A percentile compares a stretch with the other conserved stretches of the same genome.
phyloP scores from a whole-genome alignment of 2,888 invertebrate genomes.

The Pomacea canaliculata region DNA sequence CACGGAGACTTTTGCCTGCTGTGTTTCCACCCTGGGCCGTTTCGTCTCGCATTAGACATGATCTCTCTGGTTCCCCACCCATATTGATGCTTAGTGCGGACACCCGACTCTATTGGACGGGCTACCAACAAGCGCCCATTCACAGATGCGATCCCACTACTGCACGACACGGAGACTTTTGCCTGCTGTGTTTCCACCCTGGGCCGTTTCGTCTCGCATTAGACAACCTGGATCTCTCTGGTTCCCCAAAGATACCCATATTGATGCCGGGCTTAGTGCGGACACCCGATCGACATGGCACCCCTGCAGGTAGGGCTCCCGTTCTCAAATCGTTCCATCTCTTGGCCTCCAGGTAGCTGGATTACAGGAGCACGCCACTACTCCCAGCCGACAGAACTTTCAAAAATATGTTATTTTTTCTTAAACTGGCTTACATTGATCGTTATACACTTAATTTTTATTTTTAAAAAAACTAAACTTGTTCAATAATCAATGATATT shows the following conservation, averaged over 20 bases:
- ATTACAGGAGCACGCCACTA: slow-evolving; percentile 91
- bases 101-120: slow-evolving; percentile 84
- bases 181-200: slow-evolving; percentile 78
- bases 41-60: slow-evolving; percentile 95
- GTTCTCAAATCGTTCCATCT: slow-evolving; percentile 92
- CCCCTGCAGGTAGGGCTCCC: slow-evolving; percentile 79
- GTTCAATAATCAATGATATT: too few relatives aligned
- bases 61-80: slow-evolving; percentile 81
- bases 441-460: too few relatives aligned
- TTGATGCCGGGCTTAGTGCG: slow-evolving; percentile 28
- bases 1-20: slow-evolving; percentile 98
- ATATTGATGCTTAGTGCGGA: slow-evolving; percentile 54
- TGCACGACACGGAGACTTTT: slow-evolving; percentile 99
- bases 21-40: slow-evolving; percentile 73
- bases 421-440: too few relatives aligned
- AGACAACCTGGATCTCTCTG: slow-evolving; percentile 86
- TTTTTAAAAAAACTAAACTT: too few relatives aligned
- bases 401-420: too few relatives aligned
- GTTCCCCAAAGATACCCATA: slow-evolving; percentile 82
- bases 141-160: slow-evolving; percentile 90
- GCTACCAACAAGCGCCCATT: slow-evolving; percentile 85
- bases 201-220: slow-evolving; percentile 91
- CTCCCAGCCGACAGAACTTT: slow-evolving; percentile 12
- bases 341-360: slow-evolving; percentile 94
- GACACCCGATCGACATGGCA: slow-evolving; percentile 85